Base-by-base conservation (phyloP, 2,888 invertebrate genomes). In the Zhuqinia jingwanae region DNA sequence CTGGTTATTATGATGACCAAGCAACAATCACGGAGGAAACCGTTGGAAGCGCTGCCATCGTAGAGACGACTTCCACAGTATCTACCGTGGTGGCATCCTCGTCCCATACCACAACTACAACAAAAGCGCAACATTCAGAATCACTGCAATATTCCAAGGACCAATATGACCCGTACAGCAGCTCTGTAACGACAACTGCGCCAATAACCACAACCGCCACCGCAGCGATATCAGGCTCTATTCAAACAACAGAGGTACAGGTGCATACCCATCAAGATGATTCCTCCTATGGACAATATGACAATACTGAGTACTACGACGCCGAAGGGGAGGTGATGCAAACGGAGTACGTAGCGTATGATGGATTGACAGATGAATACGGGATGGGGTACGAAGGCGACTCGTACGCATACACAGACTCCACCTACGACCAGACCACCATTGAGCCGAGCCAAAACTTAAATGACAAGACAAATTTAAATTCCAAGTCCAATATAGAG, bases 401-500 rank as follows among this genome's bases (percentile, higher is more conserved):
- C 22, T 58, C 82, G n/a, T 83, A 86, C 56, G 76, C 77, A 42
- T 80, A 84, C 60, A 42, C 76, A n/a, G 87, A 85, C 22, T 1
- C 68, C 45, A 20, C 76, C 77, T 65, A 60, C 30, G 80, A 88
- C 86, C 68, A 68, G 85, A 87, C 81, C 75, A 85, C 79, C 79
- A 87, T 83, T 87, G 83, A 87, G 82, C 89, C 87, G 87, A 87
- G 87, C 87, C 84, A 86, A 86, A 83, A 60, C 78, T 22, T 81
- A 77, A 80, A 83, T 86, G 76, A 80, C 78, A 89, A 86, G 70
- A 85, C 87, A 76, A 85, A 73, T 65, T 79, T 75, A 76, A 85
- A 70, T 76, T 88, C 88, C 80, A 89, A 91, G 80, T 88, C 89
- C 92, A 95, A 95, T 92, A 95, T 95, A 92, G 94, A 95, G 92